phyloP scores from a whole-genome alignment of 1,140 invertebrate species.

The Radopholus similis region DNA sequence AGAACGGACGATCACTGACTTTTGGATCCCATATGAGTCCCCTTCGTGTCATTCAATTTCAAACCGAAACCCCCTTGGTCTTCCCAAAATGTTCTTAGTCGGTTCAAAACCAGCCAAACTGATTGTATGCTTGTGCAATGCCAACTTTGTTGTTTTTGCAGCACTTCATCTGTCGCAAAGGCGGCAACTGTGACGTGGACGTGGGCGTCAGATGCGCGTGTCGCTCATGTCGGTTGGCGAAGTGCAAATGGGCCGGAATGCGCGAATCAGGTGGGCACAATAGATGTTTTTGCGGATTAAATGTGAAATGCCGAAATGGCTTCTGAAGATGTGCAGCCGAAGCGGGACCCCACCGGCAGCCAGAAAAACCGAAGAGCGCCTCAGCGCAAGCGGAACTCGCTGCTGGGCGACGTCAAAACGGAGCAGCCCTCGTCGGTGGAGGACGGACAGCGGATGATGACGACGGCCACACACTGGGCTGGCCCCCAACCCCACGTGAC shows the following conservation, averaged over 20 bases:
- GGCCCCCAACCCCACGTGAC: too few relatives aligned
- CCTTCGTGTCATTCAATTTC: not conserved
- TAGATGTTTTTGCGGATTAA: not conserved
- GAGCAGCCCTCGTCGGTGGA: too few relatives aligned
- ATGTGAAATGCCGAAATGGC: not conserved
- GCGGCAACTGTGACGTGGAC: constrained; percentile 28
- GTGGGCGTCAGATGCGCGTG: constrained; percentile 27
- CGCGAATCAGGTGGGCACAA: constrained; percentile 3
- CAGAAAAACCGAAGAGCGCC: constrained; percentile 32
- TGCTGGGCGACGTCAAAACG: not conserved
- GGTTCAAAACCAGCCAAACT: too few relatives aligned
- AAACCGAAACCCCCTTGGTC: not conserved
- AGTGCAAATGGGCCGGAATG: constrained; percentile 30
- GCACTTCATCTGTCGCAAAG: constrained; percentile 31
- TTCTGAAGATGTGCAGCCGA: constrained; percentile 26
- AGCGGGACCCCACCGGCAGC: constrained; percentile 28
- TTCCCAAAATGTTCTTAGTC: not conserved
- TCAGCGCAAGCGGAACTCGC: constrained; percentile 10
- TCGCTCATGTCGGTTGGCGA: constrained; percentile 24
- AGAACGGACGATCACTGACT: not conserved
- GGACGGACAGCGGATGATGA: too few relatives aligned
- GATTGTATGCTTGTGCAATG: too few relatives aligned
- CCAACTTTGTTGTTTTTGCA: constrained; percentile 11
- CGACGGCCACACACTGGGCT: too few relatives aligned
- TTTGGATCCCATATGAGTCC: not conserved